These are phyloP conservation scores for Drosophila carrolli DNA, from an alignment of 1,140 invertebrate species.

Conservation along the genomic window DNA sequence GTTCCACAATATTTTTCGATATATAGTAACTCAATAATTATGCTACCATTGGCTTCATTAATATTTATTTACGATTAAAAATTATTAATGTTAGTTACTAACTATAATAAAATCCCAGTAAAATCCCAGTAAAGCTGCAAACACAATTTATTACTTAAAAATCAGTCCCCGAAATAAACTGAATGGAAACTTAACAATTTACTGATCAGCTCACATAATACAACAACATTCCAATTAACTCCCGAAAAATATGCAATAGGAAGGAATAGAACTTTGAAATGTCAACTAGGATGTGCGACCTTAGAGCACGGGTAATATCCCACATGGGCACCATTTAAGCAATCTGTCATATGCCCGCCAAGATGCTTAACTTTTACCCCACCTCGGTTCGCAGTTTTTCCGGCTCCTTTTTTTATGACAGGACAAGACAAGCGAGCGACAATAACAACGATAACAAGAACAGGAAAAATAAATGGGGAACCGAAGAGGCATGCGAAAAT, in stretches of 20 bases:
- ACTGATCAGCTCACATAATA: slow-evolving; percentile 10
- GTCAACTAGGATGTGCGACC: slow-evolving; percentile 26
- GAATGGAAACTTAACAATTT: not conserved
- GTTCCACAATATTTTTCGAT: too few relatives aligned
- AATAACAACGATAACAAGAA: slow-evolving; percentile 50
- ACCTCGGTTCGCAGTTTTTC: slow-evolving; percentile 27
- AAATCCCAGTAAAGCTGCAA: too few relatives aligned
- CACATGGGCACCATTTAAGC: slow-evolving; percentile 75
- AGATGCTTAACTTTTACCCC: slow-evolving; percentile 73
- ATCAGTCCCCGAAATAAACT: not conserved
- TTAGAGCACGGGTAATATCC: slow-evolving; percentile 46
- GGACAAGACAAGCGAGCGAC: slow-evolving; percentile 48
- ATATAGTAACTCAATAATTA: too few relatives aligned
- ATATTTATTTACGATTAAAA: too few relatives aligned
- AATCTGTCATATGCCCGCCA: slow-evolving; percentile 78
- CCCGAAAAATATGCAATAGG: slow-evolving; percentile 6
- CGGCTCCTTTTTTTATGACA: slow-evolving; percentile 60
- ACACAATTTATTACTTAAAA: not conserved
- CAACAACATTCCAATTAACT: slow-evolving; percentile 62
- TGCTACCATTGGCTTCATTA: too few relatives aligned
- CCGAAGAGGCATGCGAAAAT: slow-evolving; percentile 64
- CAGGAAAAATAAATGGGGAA: slow-evolving; percentile 65
- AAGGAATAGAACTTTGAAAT: slow-evolving; percentile 20
- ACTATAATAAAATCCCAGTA: too few relatives aligned
- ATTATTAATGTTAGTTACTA: too few relatives aligned